phyloP scores from a whole-genome alignment of 2,113 vertebrate genomes.

The Cochlearius cochlearius region DNA sequence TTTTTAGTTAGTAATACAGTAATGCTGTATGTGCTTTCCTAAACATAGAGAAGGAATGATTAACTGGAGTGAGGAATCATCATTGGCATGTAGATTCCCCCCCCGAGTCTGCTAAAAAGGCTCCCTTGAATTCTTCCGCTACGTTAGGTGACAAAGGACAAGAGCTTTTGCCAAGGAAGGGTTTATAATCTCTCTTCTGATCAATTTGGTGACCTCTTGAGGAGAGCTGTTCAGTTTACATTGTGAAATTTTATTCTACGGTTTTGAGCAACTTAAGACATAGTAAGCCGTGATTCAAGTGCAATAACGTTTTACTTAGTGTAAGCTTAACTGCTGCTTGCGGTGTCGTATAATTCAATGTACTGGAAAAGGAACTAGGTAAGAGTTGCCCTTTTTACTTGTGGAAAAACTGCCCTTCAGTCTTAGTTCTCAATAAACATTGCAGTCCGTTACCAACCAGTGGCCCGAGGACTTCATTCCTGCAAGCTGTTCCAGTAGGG shows the following conservation, averaged over 20 bases:
- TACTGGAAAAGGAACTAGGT: not conserved
- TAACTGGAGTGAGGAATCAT: not conserved
- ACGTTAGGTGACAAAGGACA: not conserved
- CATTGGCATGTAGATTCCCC: not conserved
- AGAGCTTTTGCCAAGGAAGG: not conserved
- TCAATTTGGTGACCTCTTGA: not conserved
- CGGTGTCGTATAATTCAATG: not conserved
- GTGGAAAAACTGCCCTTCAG: not conserved
- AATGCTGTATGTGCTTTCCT: not conserved
- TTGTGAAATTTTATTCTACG: not conserved
- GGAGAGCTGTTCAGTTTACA: not conserved
- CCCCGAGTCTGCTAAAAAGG: not conserved
- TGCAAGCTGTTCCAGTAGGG: not conserved
- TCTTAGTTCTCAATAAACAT: not conserved
- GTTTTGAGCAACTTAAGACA: not conserved
- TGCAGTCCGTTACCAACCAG: rapidly evolving
- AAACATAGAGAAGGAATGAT: not conserved
- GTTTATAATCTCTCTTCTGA: not conserved
- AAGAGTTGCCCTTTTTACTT: not conserved
- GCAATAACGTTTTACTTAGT: not conserved
- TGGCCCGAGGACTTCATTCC: not conserved
- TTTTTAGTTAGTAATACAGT: not conserved
- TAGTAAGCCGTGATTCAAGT: not conserved
- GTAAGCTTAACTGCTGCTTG: not conserved
- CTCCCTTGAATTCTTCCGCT: not conserved